Base-by-base conservation (phyloP, 2,888 invertebrate genomes). In the Galeruca laticollis region DNA sequence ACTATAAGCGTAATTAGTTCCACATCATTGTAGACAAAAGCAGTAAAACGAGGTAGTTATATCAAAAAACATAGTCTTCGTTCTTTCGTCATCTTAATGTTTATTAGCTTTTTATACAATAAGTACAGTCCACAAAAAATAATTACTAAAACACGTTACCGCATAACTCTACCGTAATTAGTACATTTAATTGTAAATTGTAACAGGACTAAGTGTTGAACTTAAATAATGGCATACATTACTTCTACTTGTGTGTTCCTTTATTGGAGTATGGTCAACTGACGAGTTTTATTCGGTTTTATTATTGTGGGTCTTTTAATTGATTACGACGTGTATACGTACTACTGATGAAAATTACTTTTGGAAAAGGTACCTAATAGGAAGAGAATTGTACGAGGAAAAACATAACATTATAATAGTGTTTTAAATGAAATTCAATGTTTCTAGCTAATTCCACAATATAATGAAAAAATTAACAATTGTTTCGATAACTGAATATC, bases 131-230 rank as follows among this genome's bases (percentile, higher is more conserved):
- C 26, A 62, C 11, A 51, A 35, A 62, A 62, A 51, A 47, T 66
- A 67, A 67, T 60, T 67, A 60, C 60, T 67, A 54, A 51, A 60
- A 60, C 54, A 52, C 52, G 51, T 60, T 33, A 52, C 63, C 26
- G 52, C 63, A 60, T 69, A 66, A 62, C 61, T 69, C 35, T 43
- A 8, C 60, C 8, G 59, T 59, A 69, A 71, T 71, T 71, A 66
- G 68, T 69, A 57, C 65, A 61, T 71, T 71, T 69, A 69, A 69
- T 71, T 66, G 61, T 66, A 54, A 59, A 69, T 71, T 66, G 61
- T 66, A 47, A 52, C 66, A 51, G 59, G 40, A 43, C 56, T 35
- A 51, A 67, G 67, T 67, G 67, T 67, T 67, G 37, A 60, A 60
- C 54, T 13, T 54, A 54, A 54, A 54, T 54, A 54, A 54, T 54